phyloP scores from a whole-genome alignment of 2,113 vertebrate genomes.

The Calyptomena viridis region DNA sequence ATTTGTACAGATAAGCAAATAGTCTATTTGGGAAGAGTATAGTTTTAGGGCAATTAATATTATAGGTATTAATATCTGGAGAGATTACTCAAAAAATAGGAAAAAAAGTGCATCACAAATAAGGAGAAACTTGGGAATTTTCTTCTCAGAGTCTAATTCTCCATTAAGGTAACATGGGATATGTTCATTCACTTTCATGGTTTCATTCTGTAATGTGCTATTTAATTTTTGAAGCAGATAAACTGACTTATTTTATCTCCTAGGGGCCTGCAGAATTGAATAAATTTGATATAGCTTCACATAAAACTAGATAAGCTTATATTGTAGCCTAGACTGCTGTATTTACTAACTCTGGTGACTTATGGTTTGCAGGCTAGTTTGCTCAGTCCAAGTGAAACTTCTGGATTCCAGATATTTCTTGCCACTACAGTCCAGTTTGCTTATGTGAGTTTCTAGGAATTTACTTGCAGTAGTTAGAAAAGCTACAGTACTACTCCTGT shows the following conservation, averaged over 20 bases:
- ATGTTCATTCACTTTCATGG: background rate
- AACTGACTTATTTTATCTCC: background rate
- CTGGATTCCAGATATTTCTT: background rate
- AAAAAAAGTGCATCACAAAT: background rate
- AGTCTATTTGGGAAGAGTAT: background rate
- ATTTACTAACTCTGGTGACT: background rate
- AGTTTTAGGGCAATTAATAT: background rate
- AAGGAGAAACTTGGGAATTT: background rate
- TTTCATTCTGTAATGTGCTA: background rate
- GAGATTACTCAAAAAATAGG: background rate
- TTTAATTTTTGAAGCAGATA: background rate
- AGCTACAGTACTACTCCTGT: background rate
- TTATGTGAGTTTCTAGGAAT: accelerated
- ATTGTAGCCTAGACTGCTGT: background rate
- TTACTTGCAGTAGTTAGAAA: background rate
- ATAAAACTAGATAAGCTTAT: background rate
- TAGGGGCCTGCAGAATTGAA: background rate
- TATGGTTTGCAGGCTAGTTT: background rate
- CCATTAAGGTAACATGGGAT: background rate
- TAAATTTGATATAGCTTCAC: background rate
- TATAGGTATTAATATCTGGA: background rate
- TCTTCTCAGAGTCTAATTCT: background rate
- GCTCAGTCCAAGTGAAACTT: background rate
- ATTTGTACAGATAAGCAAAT: background rate
- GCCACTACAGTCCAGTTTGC: background rate